Conservation (phyloP, 37 sponge, comb jelly and placozoan genomes). For the Lycopodina hypogea region DNA sequence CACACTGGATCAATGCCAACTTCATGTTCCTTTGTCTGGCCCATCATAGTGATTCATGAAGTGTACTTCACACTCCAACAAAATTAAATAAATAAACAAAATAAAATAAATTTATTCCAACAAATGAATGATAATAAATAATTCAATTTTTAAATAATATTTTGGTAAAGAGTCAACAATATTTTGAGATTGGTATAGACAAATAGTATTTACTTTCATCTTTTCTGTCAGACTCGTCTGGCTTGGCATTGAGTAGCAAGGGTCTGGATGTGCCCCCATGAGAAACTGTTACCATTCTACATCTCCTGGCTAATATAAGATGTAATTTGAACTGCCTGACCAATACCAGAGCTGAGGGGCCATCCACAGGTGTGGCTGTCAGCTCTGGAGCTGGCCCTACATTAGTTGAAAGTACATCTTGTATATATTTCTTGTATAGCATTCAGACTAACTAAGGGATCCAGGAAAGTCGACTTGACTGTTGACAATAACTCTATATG, state of each 20-base stretch:
- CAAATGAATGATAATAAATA: too few species aligned
- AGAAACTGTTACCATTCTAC: conserved; percentile 49
- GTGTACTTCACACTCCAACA: neutral
- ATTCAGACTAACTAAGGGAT: too few species aligned
- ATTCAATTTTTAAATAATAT: too few species aligned
- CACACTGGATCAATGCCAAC: neutral
- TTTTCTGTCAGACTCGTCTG: conserved; percentile 26
- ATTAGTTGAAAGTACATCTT: too few species aligned
- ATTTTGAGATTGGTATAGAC: too few species aligned
- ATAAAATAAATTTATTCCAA: too few species aligned
- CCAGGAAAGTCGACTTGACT: too few species aligned
- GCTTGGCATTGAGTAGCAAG: conserved; percentile 49
- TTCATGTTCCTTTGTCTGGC: neutral
- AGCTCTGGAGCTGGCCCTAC: too few species aligned
- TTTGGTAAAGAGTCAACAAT: too few species aligned
- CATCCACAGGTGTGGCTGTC: neutral
- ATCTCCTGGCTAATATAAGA: conserved; percentile 34
- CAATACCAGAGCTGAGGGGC: neutral
- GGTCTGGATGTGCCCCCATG: conserved; percentile 19
- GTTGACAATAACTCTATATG: too few species aligned
- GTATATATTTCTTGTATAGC: too few species aligned
- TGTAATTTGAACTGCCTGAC: conserved; percentile 2
- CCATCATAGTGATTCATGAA: too few species aligned
- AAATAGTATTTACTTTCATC: conserved; percentile 46
- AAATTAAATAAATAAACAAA: neutral